Conservation (phyloP, 2,888 invertebrate species). For the Hipparchia sbordonii region DNA sequence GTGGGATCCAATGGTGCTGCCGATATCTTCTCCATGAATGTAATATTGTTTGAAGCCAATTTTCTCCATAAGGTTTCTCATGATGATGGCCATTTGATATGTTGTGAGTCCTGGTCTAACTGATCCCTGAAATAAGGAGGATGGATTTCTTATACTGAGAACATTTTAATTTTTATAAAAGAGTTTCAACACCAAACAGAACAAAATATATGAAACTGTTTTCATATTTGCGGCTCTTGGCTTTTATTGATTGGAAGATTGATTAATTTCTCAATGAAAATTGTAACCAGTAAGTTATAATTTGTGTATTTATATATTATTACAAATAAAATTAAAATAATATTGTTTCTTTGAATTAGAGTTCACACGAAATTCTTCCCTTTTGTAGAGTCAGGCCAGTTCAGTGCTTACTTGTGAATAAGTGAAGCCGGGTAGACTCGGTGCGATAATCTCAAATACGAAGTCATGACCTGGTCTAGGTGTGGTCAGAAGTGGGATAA, state of each 20-base stretch:
- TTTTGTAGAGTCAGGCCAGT: not conserved
- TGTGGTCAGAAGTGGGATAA: conserved; percentile 85
- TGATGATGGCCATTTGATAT: conserved; percentile 82
- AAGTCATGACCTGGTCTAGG: conserved; percentile 77
- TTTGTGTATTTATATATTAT: no score
- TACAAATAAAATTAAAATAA: no score
- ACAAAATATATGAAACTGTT: no score
- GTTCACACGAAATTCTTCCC: no score
- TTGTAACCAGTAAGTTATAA: no score
- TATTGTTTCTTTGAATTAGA: no score
- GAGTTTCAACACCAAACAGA: no score
- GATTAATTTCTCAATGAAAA: not conserved
- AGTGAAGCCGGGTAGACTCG: conserved; percentile 80
- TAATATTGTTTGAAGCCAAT: conserved; percentile 86
- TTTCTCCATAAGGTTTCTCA: conserved; percentile 87
- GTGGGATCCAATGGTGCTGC: conserved; percentile 83
- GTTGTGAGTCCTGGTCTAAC: conserved; percentile 83
- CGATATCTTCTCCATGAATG: conserved; percentile 91
- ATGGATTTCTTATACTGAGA: not conserved
- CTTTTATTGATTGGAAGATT: not conserved
- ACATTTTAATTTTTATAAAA: no score
- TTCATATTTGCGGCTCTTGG: no score
- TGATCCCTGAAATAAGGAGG: conserved; percentile 63
- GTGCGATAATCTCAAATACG: conserved; percentile 85
- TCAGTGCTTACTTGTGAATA: conserved; percentile 66